Percentiles rank a stretch among this genome's conserved stretches.
Conservation (phyloP, 2,888 invertebrate species). For the Drosophila falleni region DNA sequence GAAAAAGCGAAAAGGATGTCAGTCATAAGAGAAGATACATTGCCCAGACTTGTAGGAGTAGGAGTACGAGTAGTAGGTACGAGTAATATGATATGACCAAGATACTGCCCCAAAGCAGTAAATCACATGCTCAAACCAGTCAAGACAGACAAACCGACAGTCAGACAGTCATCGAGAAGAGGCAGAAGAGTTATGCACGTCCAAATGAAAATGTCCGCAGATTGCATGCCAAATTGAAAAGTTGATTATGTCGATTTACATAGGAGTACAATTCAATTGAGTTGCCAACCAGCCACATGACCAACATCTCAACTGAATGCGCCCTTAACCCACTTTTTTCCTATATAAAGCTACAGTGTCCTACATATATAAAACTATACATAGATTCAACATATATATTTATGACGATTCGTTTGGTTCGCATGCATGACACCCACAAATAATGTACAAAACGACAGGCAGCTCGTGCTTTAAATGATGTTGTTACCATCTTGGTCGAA, state of each 20-base stretch:
- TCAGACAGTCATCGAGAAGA: not conserved
- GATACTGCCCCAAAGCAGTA: conserved; percentile 68
- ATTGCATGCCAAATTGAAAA: conserved; percentile 73
- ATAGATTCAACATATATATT: conserved; percentile 57
- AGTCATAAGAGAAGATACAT: conserved; percentile 77
- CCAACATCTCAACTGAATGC: conserved; percentile 44
- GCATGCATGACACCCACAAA: conserved; percentile 70
- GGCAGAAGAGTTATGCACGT: conserved; percentile 61
- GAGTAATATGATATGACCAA: conserved; percentile 75
- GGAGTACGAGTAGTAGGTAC: conserved; percentile 3
- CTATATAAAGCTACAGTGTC: conserved; percentile 2
- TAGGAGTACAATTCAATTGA: conserved; percentile 69
- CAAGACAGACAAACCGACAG: not conserved
- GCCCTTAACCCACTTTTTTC: conserved; percentile 67
- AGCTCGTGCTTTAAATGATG: conserved; percentile 78
- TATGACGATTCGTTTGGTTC: conserved; percentile 58
- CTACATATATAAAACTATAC: not conserved
- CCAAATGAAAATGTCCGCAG: conserved; percentile 64
- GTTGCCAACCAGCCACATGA: conserved; percentile 23
- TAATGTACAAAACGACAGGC: conserved; percentile 60
- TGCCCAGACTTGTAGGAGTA: conserved; percentile 65
- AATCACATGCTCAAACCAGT: conserved; percentile 64
- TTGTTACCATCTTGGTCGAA: conserved; percentile 48
- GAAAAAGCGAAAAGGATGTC: conserved; percentile 76
- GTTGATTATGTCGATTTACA: conserved; percentile 78